Conservation (phyloP, 2,888 invertebrate genomes). For the Athrips mouffetella region DNA sequence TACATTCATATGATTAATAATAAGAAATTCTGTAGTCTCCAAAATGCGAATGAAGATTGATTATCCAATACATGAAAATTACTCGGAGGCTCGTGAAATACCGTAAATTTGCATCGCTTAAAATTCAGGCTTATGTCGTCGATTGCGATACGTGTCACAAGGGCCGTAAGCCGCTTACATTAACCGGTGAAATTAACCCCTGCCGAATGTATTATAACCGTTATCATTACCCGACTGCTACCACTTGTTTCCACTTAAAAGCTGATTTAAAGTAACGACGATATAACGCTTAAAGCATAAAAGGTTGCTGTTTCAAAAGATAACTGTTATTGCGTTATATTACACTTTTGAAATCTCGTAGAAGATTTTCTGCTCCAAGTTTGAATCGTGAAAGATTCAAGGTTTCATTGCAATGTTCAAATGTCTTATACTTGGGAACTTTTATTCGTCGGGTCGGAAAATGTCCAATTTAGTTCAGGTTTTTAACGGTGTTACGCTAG, state of each 20-base stretch:
- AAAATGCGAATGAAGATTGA: background rate
- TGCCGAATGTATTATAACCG: slow-evolving; percentile 28
- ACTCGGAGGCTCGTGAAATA: background rate
- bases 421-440: slow-evolving; percentile 4
- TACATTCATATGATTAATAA: background rate
- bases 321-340: slow-evolving; percentile 22
- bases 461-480: background rate
- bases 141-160: slow-evolving; percentile 2
- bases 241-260: slow-evolving; percentile 29
- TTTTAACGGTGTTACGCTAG: slow-evolving; percentile 18
- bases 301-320: slow-evolving; percentile 22
- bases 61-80: background rate
- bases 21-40: too few species aligned
- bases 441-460: background rate
- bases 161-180: slow-evolving; percentile 10
- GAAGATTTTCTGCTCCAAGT: slow-evolving; percentile 1
- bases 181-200: slow-evolving; percentile 12
- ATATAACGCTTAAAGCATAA: slow-evolving; percentile 23
- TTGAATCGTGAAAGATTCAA: slow-evolving; percentile 1
- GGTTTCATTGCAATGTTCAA: background rate
- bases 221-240: slow-evolving; percentile 26
- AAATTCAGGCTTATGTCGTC: background rate
- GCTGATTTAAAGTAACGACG: slow-evolving; percentile 26
- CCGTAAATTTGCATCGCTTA: background rate
- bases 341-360: slow-evolving; percentile 11